phyloP scores from a whole-genome alignment of 2,888 invertebrate genomes.

The Drosophila yooni region DNA sequence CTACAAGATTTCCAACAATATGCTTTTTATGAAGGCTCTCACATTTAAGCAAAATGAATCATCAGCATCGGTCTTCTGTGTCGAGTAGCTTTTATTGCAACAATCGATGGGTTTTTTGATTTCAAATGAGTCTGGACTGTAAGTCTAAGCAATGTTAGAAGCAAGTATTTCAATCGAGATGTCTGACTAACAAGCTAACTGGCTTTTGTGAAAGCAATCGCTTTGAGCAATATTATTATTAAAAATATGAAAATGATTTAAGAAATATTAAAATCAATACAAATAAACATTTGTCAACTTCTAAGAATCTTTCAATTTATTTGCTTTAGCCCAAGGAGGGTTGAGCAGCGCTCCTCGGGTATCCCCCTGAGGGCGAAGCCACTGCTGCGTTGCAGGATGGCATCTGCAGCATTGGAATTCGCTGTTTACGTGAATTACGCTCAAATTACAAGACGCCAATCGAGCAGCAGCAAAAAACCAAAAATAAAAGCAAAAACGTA shows the following conservation, averaged over 20 bases:
- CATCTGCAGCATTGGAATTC: slow-evolving; percentile 61
- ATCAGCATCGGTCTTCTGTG: too few relatives aligned
- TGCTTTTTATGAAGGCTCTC: too few relatives aligned
- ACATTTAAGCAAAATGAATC: too few relatives aligned
- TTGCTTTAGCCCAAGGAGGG: background rate
- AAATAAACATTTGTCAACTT: background rate
- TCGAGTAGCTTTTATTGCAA: too few relatives aligned
- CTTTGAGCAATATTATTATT: background rate
- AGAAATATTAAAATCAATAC: background rate
- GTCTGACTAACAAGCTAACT: background rate
- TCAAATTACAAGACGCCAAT: slow-evolving; percentile 72
- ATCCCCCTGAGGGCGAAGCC: slow-evolving; percentile 15
- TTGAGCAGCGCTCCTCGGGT: too few relatives aligned
- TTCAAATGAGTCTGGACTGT: too few relatives aligned
- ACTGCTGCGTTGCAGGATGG: slow-evolving; percentile 26
- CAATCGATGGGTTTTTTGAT: too few relatives aligned
- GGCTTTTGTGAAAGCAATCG: background rate
- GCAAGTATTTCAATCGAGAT: background rate
- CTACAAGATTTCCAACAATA: too few relatives aligned
- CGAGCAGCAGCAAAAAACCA: slow-evolving; percentile 7
- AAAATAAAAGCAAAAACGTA: slow-evolving; percentile 3
- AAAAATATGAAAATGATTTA: background rate
- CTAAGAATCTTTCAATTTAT: background rate
- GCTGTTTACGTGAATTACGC: slow-evolving; percentile 82
- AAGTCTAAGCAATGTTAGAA: too few relatives aligned